These are phyloP conservation scores for Imbricaverruca yamaguchii DNA, from an alignment of 2,888 invertebrate species.

Conservation along the genomic window DNA sequence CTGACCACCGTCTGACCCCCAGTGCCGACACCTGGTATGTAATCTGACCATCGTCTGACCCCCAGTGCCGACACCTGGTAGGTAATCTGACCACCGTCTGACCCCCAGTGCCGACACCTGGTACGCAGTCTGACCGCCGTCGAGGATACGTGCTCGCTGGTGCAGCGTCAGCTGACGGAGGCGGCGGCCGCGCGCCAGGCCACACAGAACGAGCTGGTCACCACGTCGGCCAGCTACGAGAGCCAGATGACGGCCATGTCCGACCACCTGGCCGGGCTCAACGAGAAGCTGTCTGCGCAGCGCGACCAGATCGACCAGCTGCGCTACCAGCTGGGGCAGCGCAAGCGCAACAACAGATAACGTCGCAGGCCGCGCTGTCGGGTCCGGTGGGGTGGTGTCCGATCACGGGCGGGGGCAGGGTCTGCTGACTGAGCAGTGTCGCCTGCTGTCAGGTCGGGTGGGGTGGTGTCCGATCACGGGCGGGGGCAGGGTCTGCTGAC, in stretches of 20 bases:
- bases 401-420: background rate
- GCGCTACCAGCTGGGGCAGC: conserved; percentile 49
- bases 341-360: background rate
- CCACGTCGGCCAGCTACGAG: conserved; percentile 56
- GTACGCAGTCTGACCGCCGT: conserved; percentile 51
- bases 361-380: too few species aligned
- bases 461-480: background rate
- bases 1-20: background rate
- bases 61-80: too few species aligned
- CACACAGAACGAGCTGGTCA: conserved; percentile 59
- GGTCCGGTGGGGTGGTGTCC: background rate
- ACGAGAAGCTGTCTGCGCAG: conserved; percentile 74
- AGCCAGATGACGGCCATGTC: conserved; percentile 64
- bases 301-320: conserved; percentile 68
- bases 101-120: conserved; percentile 47
- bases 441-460: background rate
- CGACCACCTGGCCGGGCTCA: conserved; percentile 65
- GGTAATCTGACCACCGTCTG: too few species aligned
- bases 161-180: conserved; percentile 50
- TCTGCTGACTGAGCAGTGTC: too few species aligned
- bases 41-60: too few species aligned
- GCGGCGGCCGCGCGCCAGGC: conserved; percentile 44
- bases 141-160: conserved; percentile 47
- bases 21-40: too few species aligned
- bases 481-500: background rate